These are phyloP conservation scores for Chlorodrepanis virens DNA, from an alignment of 2,113 vertebrate genomes.

Conservation along the genomic window DNA sequence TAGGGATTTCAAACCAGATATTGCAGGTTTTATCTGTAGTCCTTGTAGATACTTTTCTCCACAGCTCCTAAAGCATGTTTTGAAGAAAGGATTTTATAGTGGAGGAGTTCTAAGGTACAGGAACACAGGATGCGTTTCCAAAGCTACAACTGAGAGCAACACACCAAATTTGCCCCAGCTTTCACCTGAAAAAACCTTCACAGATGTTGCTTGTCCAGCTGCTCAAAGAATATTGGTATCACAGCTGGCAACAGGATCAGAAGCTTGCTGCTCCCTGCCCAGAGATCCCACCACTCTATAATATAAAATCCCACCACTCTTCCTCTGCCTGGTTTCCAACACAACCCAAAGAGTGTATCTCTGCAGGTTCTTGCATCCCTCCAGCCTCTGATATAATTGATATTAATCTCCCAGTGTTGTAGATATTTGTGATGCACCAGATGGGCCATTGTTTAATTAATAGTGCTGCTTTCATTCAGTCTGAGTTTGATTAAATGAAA, in stretches of 20 bases:
- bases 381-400: constrained; percentile 37
- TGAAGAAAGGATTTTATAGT: neutral
- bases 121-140: neutral
- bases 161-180: neutral
- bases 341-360: neutral
- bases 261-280: neutral
- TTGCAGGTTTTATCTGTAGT: neutral
- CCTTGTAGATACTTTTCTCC: neutral
- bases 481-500: constrained; percentile 55
- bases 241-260: neutral
- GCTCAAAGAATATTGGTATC: neutral
- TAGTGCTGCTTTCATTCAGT: constrained; percentile 45
- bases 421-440: constrained; percentile 42
- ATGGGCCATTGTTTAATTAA: constrained; percentile 66
- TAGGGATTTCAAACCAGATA: neutral
- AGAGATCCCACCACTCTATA: neutral
- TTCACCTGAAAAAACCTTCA: neutral
- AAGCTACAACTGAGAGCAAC: neutral
- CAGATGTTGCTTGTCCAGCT: neutral
- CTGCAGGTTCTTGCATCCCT: neutral
- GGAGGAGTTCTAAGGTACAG: neutral
- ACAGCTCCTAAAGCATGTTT: neutral
- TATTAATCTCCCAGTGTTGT: constrained; percentile 40
- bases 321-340: neutral
- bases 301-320: neutral